Evolutionary conservation across 2,113 vertebrate species (phyloP), one percentile per base, ranked within the genome.

Genomic region (Shinisaurus crocodilurus): DNA sequence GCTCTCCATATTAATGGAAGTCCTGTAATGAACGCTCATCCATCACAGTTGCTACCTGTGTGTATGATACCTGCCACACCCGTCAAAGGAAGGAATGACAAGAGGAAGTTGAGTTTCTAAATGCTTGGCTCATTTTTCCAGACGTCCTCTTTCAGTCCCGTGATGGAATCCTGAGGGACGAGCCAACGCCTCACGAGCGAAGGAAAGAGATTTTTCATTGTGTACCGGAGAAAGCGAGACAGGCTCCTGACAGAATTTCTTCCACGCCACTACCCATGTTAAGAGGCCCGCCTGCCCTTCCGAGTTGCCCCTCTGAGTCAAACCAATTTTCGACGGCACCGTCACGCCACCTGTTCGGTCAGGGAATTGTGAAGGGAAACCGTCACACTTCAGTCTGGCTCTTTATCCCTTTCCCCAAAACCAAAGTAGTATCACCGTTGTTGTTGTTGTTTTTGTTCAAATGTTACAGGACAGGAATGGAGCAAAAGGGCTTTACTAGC

Each of bases 111-210:
- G 5, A 50, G 25, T 18, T 54, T 32, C 29, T 34, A n/a, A 82
- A n/a, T 32, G 15, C 80, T n/a, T 37, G 37, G 40, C 5, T 40
- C 43, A 84, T n/a, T n/a, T n/a, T 45, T n/a, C 63, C 37, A 25
- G 12, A 29, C 9, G 57, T 25, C 34, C n/a, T 43, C 50, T 63
- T 20, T 29, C 34, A 29, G 3, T 40, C 82, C 54, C 37, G 37
- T 54, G 16, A 29, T 29, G 0, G 37, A 70, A n/a, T 0, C 2
- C 0, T 34, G 0, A 1, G 16, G 57, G n/a, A n/a, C 1, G 0
- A 54, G 83, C 74, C 54, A 91, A 57, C 29, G 27, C 65, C 82
- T n/a, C 0, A 27, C 43, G 69, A 89, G 0, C 9, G 2, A 29
- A 1, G 13, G 16, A 0, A 34, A 8, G 9, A 4, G 1, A 12